Conservation (phyloP, 2,888 invertebrate genomes). For the Halictus ligatus region DNA sequence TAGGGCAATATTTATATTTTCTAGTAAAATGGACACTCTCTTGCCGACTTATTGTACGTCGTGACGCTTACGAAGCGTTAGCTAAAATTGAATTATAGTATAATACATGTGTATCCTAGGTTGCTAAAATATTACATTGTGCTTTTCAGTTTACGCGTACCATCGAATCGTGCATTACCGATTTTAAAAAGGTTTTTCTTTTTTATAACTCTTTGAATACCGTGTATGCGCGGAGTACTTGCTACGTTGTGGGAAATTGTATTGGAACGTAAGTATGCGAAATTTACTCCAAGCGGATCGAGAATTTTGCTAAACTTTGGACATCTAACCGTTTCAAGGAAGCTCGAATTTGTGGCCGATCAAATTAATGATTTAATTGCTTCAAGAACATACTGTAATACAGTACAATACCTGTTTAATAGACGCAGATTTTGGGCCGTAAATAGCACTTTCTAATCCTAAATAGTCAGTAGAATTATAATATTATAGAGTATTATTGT, state of each 20-base stretch:
- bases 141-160: conserved; percentile 13
- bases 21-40: not conserved
- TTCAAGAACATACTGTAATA: not conserved
- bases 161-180: conserved; percentile 12
- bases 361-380: not conserved
- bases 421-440: not conserved
- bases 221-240: conserved; percentile 6
- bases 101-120: not conserved
- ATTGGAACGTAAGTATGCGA: not conserved
- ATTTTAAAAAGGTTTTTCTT: not conserved
- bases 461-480: not conserved
- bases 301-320: conserved; percentile 22
- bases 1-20: not conserved
- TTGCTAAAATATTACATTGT: conserved; percentile 5
- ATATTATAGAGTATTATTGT: not conserved
- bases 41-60: not conserved
- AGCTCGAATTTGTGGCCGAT: not conserved
- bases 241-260: not conserved
- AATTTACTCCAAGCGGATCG: conserved; percentile 14
- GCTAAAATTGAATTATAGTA: not conserved
- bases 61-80: not conserved
- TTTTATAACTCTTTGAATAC: conserved; percentile 14
- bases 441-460: not conserved
- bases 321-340: conserved; percentile 27
- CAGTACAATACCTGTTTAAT: not conserved